These are phyloP conservation scores for Macroteleia sp. DNA, from an alignment of 2,888 invertebrate species.

Conservation along the genomic window DNA sequence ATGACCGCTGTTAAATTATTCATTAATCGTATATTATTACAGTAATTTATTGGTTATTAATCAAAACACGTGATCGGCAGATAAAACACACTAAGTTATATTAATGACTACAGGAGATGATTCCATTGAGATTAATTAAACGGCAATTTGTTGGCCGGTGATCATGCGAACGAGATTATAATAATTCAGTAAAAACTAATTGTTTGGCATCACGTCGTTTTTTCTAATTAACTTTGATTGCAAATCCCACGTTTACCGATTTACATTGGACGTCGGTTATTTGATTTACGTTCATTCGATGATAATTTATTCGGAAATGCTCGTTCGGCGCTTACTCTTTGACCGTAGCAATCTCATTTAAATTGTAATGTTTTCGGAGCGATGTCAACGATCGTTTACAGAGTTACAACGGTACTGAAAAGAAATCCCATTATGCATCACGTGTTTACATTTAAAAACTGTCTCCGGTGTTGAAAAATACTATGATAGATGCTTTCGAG, in stretches of 20 bases:
- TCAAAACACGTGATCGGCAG: not conserved
- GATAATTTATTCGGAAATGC: conserved; percentile 29
- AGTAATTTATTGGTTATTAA: conserved; percentile 19
- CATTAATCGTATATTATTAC: not conserved
- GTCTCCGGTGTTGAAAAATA: conserved; percentile 18
- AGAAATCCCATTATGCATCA: conserved; percentile 29
- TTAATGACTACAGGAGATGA: conserved; percentile 9
- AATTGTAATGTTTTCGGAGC: conserved; percentile 30
- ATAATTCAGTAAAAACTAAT: conserved; percentile 33
- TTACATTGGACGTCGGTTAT: conserved; percentile 9
- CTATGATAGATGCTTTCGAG: conserved; percentile 32
- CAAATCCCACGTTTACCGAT: not conserved
- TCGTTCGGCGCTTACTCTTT: conserved; percentile 19
- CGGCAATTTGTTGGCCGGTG: conserved; percentile 25
- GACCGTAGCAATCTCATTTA: conserved; percentile 29
- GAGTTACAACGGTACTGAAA: conserved; percentile 28
- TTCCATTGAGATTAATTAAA: conserved; percentile 21
- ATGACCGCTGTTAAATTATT: not conserved
- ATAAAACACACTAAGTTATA: conserved; percentile 4
- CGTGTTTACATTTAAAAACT: conserved; percentile 29
- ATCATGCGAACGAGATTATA: conserved; percentile 19
- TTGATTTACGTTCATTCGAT: conserved; percentile 11
- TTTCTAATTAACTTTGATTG: conserved; percentile 26
- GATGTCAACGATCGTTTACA: conserved; percentile 13
- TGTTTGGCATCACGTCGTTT: conserved; percentile 1